Evolutionary conservation across 2,888 invertebrate genomes (phyloP).

Genomic region (Ecdyonurus torrentis): DNA sequence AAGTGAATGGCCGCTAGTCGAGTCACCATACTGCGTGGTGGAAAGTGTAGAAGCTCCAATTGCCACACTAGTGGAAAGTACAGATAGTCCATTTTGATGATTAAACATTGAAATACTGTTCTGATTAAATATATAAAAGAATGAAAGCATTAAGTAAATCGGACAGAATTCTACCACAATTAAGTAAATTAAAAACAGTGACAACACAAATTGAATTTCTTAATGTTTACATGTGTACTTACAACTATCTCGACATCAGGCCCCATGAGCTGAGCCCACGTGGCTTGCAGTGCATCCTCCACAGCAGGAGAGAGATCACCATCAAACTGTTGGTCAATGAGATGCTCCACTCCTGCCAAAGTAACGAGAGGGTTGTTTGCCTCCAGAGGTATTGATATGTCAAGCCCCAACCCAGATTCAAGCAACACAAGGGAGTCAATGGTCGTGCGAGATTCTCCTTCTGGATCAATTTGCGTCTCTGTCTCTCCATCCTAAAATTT

Average conservation of each 20-base stretch:
- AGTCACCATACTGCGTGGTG: too few species aligned
- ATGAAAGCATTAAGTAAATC: too few species aligned
- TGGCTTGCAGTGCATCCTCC: slow-evolving; percentile 48
- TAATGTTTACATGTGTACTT: slow-evolving; percentile 27
- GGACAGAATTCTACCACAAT: background rate
- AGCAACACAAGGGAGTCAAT: slow-evolving; percentile 55
- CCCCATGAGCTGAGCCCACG: slow-evolving; percentile 49
- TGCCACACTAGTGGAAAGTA: too few species aligned
- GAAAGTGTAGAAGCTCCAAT: too few species aligned
- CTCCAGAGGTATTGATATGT: slow-evolving; percentile 24
- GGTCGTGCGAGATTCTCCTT: slow-evolving; percentile 63
- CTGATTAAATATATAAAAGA: background rate
- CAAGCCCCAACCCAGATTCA: slow-evolving; percentile 21
- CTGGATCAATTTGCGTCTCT: slow-evolving; percentile 41
- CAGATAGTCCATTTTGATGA: too few species aligned
- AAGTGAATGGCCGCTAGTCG: too few species aligned
- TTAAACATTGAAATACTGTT: slow-evolving; percentile 5
- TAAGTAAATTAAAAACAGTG: background rate
- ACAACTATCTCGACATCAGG: slow-evolving; percentile 72
- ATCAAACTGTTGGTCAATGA: slow-evolving; percentile 29
- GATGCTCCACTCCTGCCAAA: slow-evolving; percentile 41
- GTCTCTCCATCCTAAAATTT: slow-evolving; percentile 47
- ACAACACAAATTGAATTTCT: background rate
- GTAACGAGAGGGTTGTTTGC: slow-evolving; percentile 43
- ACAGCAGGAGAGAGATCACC: slow-evolving; percentile 52